phyloP scores from a whole-genome alignment of 23 tunicate species.

The Diplosoma virens region DNA sequence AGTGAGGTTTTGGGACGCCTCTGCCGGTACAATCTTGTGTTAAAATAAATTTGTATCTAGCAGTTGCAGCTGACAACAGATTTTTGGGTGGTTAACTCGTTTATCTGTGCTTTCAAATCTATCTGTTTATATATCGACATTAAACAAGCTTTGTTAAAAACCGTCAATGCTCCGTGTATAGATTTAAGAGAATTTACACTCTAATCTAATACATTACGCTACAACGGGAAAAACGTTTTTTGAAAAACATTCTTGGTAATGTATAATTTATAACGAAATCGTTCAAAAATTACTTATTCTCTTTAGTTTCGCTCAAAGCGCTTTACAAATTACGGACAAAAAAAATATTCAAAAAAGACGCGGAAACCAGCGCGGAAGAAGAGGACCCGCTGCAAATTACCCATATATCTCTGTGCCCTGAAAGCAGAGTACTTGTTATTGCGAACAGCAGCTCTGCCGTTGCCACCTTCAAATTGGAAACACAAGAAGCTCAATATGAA shows the following conservation, averaged over 20 bases:
- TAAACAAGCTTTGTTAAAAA: too few species aligned
- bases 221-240: too few species aligned
- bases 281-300: neutral
- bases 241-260: too few species aligned
- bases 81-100: too few species aligned
- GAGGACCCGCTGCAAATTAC: slow-evolving; percentile 52
- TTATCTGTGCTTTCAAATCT: too few species aligned
- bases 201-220: too few species aligned
- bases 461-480: slow-evolving; percentile 29
- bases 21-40: slow-evolving; percentile 65
- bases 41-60: too few species aligned
- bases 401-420: slow-evolving; percentile 44
- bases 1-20: slow-evolving; percentile 89
- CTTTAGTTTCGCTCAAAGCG: slow-evolving; percentile 40
- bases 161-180: too few species aligned
- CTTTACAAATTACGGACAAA: slow-evolving; percentile 71
- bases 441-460: slow-evolving; percentile 52
- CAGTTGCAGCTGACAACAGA: too few species aligned
- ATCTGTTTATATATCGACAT: too few species aligned
- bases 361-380: neutral
- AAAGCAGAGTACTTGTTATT: slow-evolving; percentile 37
- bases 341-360: slow-evolving; percentile 48
- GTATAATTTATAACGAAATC: too few species aligned
- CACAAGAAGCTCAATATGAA: slow-evolving; percentile 33
- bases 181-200: too few species aligned